Evolutionary conservation across 1,140 invertebrate genomes (phyloP).

Genomic region (Hypsibius dujardini): DNA sequence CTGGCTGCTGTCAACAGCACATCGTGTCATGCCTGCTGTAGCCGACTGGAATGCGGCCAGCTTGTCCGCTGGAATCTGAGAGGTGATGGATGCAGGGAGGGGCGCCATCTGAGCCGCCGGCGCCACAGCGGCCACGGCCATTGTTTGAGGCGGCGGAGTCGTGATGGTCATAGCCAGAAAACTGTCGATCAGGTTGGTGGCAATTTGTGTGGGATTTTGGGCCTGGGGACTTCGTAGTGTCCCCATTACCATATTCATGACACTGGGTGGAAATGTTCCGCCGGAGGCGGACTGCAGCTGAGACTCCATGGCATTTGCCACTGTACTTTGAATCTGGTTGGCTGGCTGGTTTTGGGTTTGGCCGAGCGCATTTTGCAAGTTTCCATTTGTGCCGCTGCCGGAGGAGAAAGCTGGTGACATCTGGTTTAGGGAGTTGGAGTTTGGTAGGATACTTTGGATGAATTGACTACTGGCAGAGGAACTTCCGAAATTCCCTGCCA

Average conservation of each 20-base stretch:
- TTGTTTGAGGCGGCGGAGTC: background rate
- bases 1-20: background rate
- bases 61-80: background rate
- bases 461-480: too few species aligned
- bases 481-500: too few species aligned
- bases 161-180: background rate
- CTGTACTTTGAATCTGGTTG: background rate
- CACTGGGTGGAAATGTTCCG: background rate
- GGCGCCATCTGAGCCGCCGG: background rate
- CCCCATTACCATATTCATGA: background rate
- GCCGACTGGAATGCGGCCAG: background rate
- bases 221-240: background rate
- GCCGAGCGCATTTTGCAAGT: too few species aligned
- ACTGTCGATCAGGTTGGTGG: background rate
- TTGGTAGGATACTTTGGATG: too few species aligned
- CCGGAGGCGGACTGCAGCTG: background rate
- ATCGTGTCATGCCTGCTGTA: background rate
- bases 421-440: too few species aligned
- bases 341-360: background rate
- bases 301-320: background rate
- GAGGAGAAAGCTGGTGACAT: too few species aligned
- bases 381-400: too few species aligned
- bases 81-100: background rate
- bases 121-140: background rate
- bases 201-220: background rate